Conservation (phyloP, 1,140 invertebrate species). For the Conopomorpha cramerella region DNA sequence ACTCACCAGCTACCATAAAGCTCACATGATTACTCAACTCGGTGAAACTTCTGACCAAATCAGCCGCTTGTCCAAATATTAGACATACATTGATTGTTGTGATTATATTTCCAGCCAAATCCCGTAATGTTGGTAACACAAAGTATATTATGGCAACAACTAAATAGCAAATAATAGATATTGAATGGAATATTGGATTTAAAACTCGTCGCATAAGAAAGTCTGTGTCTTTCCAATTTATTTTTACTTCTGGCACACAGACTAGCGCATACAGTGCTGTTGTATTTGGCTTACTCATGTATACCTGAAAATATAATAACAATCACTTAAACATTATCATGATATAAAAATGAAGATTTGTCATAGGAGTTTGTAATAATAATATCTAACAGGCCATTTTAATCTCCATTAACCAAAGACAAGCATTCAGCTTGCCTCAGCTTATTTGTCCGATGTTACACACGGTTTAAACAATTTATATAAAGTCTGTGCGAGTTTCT, state of each 20-base stretch:
- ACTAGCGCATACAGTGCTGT: conserved; percentile 71
- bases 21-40: conserved; percentile 78
- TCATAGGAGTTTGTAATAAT: too few relatives aligned
- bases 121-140: conserved; percentile 79
- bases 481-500: too few relatives aligned
- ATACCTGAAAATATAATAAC: conserved; percentile 25
- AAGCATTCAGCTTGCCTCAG: too few relatives aligned
- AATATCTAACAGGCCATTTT: too few relatives aligned
- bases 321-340: conserved; percentile 1
- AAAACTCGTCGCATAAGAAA: conserved; percentile 75
- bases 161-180: conserved; percentile 73
- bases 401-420: too few relatives aligned
- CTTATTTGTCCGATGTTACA: too few relatives aligned
- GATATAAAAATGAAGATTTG: too few relatives aligned
- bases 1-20: conserved; percentile 77
- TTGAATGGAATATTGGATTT: conserved; percentile 74
- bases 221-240: conserved; percentile 70
- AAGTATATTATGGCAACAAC: conserved; percentile 81
- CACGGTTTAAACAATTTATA: too few relatives aligned
- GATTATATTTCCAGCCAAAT: conserved; percentile 82
- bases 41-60: conserved; percentile 77
- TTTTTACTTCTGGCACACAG: conserved; percentile 70
- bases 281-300: conserved; percentile 35
- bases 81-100: conserved; percentile 78
- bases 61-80: conserved; percentile 74